Conservation (phyloP, 2,113 vertebrate genomes). For the Carlito syrichta region DNA sequence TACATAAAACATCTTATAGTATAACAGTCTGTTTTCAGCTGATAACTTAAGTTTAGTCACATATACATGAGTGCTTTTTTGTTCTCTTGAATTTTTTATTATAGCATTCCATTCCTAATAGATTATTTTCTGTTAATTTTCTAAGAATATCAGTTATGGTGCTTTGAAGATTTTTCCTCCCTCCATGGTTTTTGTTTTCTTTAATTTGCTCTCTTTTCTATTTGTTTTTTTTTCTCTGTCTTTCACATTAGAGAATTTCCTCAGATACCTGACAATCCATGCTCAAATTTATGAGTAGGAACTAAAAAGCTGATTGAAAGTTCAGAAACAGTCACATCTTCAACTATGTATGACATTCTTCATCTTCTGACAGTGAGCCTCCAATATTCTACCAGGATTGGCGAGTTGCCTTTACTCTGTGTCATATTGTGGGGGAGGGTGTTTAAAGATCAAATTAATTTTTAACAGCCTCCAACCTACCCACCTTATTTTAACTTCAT, state of each 20-base stretch:
- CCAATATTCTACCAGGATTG: background rate
- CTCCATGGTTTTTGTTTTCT: conserved; percentile 27
- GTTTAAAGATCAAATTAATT: conserved; percentile 32
- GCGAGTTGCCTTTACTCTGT: background rate
- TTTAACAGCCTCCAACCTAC: conserved; percentile 27
- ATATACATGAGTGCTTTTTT: background rate
- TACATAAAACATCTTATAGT: background rate
- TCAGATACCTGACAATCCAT: conserved; percentile 22
- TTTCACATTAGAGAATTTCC: conserved; percentile 30
- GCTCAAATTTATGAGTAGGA: background rate
- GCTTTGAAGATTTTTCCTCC: background rate
- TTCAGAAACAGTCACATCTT: background rate
- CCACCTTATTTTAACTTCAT: conserved; percentile 18
- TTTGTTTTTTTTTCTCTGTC: background rate
- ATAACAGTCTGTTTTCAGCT: conserved; percentile 7
- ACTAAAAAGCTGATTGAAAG: background rate
- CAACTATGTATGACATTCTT: background rate
- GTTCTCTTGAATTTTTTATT: background rate
- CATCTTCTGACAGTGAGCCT: background rate
- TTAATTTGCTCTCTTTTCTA: background rate
- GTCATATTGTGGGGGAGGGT: background rate
- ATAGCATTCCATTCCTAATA: background rate
- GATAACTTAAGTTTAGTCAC: background rate
- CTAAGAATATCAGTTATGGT: background rate
- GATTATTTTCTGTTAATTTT: conserved; percentile 8